Base-by-base conservation (phyloP, 2,888 invertebrate genomes). In the Antheraea assamensis region DNA sequence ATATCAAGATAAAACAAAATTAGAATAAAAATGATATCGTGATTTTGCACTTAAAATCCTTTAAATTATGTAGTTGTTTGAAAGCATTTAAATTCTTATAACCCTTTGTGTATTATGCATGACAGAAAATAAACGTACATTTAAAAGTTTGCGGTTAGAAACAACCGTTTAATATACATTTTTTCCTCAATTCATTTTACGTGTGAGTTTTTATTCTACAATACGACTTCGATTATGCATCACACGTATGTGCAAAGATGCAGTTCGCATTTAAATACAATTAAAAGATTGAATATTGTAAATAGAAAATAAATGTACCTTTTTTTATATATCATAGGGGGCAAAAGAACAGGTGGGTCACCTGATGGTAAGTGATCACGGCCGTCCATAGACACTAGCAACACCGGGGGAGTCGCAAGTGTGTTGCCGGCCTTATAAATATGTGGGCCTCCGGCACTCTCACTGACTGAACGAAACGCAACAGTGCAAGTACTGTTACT, bases 161-260 rank as follows among this genome's bases (percentile, higher is more conserved):
- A 68, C 35, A 68, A 68, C 35, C 15, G 1, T 30, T n/a, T 31
- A 30, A 66, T 35, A 35, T 68, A 64, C 4, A 68, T 68, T 68
- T 66, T 68, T 68, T 68, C 68, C 68, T 68, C 24, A 68, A 35
- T n/a, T 35, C 35, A n/a, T 35, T 68, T 35, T 68, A 68, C 24
- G 68, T 68, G 68, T 68, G 35, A 31, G 13, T 68, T 68, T 68
- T 68, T 68, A 68, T 68, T 68, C n/a, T 13, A n/a, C n/a, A 35
- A 35, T 68, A 35, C 13, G 21, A 10, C 13, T 35, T 21, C 35
- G 35, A 68, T 68, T 68, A 68, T 68, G 68, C 68, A 68, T 35
- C n/a, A 35, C 68, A 68, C 21, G 68, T 35, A 2, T 8, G 61
- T 21, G 61, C 61, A 64, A 24, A 68, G 35, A 19, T 68, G 21